Percentiles rank a stretch among this genome's conserved stretches.
These are phyloP conservation scores for Leptobrachium leishanense DNA, from an alignment of 2,113 vertebrate genomes.

Conservation along the genomic window DNA sequence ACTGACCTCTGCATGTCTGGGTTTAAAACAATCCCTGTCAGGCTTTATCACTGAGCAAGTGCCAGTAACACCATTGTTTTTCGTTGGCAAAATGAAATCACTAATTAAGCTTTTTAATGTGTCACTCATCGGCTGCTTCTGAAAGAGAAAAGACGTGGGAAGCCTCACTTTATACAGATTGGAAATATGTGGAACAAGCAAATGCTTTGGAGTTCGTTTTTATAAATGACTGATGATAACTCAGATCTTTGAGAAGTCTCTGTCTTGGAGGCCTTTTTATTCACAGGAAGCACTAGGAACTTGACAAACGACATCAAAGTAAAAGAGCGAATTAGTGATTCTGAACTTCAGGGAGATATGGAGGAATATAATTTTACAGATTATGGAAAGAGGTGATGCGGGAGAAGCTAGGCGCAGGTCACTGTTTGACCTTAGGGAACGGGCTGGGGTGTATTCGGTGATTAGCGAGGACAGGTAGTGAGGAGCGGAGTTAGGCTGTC, in stretches of 20 bases:
- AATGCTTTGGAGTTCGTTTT: slow-evolving; percentile 43
- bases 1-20: slow-evolving; percentile 15
- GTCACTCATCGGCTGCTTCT: slow-evolving; percentile 42
- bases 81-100: slow-evolving; percentile 27
- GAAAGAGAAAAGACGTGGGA: slow-evolving; percentile 20
- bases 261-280: slow-evolving; percentile 53
- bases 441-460: too few relatives aligned
- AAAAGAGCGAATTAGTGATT: slow-evolving; percentile 49
- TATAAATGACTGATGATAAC: slow-evolving; percentile 53
- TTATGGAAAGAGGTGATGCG: too few relatives aligned
- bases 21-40: slow-evolving; percentile 6
- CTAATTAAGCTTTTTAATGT: slow-evolving; percentile 45
- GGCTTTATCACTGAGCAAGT: not conserved
- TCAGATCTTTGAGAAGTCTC: slow-evolving; percentile 47
- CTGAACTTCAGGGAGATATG: slow-evolving; percentile 53
- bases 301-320: slow-evolving; percentile 52
- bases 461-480: too few relatives aligned
- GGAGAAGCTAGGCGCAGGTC: too few relatives aligned
- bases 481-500: too few relatives aligned
- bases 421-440: too few relatives aligned
- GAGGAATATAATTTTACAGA: slow-evolving; percentile 54
- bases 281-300: slow-evolving; percentile 50
- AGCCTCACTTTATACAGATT: slow-evolving; percentile 15
- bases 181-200: slow-evolving; percentile 39
- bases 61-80: slow-evolving; percentile 17